Conservation (phyloP, 1,140 invertebrate genomes). For the Ooceraea biroi region DNA sequence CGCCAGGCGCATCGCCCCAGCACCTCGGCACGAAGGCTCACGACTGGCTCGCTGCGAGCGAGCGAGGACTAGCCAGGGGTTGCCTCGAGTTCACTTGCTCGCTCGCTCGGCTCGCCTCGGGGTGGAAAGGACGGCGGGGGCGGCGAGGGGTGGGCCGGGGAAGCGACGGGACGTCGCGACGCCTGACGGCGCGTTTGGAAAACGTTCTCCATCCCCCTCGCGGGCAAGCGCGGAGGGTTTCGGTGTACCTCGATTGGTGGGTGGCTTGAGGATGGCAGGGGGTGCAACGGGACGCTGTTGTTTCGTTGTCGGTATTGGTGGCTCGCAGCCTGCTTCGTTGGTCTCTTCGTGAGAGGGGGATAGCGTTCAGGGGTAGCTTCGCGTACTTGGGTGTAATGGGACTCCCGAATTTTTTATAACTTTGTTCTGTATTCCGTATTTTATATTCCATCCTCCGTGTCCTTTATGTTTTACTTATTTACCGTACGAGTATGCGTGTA, state of each 20-base stretch:
- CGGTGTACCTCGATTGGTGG: constrained; percentile 20
- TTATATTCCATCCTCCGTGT: not conserved
- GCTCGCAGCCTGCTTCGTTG: not conserved
- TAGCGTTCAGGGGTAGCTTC: not conserved
- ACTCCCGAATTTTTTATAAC: not conserved
- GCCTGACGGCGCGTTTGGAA: constrained; percentile 26
- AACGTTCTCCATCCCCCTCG: not conserved
- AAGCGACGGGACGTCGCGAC: constrained; percentile 30
- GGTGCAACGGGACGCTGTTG: constrained; percentile 13
- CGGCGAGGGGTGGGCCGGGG: constrained; percentile 21
- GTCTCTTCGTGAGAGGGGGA: not conserved
- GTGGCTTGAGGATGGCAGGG: not conserved
- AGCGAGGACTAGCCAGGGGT: constrained; percentile 76
- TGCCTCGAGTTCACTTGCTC: constrained; percentile 78
- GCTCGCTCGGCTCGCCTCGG: constrained; percentile 31
- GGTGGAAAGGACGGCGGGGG: constrained; percentile 46
- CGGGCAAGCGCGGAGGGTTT: constrained; percentile 16
- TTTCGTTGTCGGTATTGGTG: constrained; percentile 33
- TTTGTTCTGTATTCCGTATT: no score
- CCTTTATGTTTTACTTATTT: no score
- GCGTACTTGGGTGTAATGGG: not conserved
- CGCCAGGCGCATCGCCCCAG: constrained; percentile 81
- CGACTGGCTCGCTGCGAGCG: constrained; percentile 78
- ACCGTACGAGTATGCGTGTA: no score
- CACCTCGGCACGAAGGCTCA: constrained; percentile 80